These are phyloP conservation scores for Porites australiensis DNA, from an alignment of 64 coral and sea anemone genomes.

Conservation along the genomic window DNA sequence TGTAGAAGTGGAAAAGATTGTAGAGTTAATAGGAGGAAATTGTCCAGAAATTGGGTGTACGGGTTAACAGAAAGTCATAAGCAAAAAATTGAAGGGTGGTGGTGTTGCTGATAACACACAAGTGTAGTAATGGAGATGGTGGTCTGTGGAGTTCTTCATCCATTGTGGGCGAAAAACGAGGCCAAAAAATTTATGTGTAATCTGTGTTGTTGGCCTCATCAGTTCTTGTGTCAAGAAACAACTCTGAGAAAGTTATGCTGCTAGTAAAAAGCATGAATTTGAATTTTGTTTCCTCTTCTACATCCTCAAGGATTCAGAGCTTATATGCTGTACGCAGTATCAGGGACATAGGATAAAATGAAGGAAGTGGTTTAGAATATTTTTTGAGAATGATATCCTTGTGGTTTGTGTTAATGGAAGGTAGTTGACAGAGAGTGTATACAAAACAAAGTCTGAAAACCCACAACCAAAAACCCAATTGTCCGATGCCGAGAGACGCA, in stretches of 20 bases:
- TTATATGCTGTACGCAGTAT: constrained; percentile 36
- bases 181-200: constrained; percentile 31
- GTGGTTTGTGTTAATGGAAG: constrained; percentile 51
- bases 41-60: constrained; percentile 1
- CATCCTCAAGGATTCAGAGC: constrained; percentile 49
- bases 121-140: constrained; percentile 38
- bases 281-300: constrained; percentile 42
- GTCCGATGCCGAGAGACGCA: no score
- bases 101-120: constrained; percentile 28
- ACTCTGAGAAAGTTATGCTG: constrained; percentile 55
- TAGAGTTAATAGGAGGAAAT: constrained; percentile 23
- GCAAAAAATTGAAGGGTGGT: constrained; percentile 3
- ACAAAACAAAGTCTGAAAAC: no score
- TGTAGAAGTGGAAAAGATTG: constrained; percentile 32
- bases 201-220: constrained; percentile 32
- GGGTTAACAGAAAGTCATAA: neutral
- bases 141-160: constrained; percentile 33
- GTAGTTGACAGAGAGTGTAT: neutral
- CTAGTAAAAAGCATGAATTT: constrained; percentile 42
- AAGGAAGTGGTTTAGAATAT: neutral
- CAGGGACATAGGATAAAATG: constrained; percentile 14
- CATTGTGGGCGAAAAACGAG: constrained; percentile 1
- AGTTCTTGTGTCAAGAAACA: constrained; percentile 55
- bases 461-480: no score
- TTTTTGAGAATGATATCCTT: constrained; percentile 17